Base-by-base conservation (phyloP, 2,113 vertebrate genomes). In the Alaudala cheleensis region DNA sequence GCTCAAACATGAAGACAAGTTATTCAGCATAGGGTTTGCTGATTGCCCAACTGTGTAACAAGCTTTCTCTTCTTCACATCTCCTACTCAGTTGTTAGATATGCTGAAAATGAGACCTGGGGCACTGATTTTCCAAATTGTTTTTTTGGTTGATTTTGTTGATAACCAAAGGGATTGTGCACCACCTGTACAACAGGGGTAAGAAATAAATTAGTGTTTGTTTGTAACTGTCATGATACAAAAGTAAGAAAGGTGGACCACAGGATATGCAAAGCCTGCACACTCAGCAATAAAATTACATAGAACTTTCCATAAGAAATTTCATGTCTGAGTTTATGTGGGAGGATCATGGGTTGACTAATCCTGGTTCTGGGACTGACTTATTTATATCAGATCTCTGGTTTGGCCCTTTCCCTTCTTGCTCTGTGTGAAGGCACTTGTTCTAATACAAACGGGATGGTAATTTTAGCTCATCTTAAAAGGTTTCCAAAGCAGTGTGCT, bases 41-140 rank as follows among this genome's bases (percentile, higher is more conserved):
- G 56, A 56, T 81, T 71, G 85, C 74, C 61, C 81, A 56, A n/a
- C 70, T 86, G 23, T 49, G 14, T 53, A 53, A 66, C 40, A 84
- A 51, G 17, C 22, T 67, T 83, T 60, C 39, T 81, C 29, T 53
- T 73, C n/a, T 73, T 71, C 29, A 19, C 1, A 9, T 58, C 39
- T 73, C 26, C 54, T 56, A 24, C 6, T 66, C 56, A 47, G 13
- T 50, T 86, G 14, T 34, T 58, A 57, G 34, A 44, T 51, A 20
- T 11, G 28, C 47, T 84, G 70, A 25, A 84, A 71, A 34, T 31
- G 29, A 65, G 33, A 62, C 10, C 39, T 51, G 0, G 0, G 26
- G 11, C 17, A 40, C 0, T 0, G 60, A 29, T 20, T 83, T 61
- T 62, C 42, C 42, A 22, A 0, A n/a, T n/a, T n/a, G n/a, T n/a